Percentiles rank a stretch among this genome's conserved stretches.
Evolutionary conservation across 2,888 invertebrate genomes (phyloP).

Genomic region (Philonicus albiceps): DNA sequence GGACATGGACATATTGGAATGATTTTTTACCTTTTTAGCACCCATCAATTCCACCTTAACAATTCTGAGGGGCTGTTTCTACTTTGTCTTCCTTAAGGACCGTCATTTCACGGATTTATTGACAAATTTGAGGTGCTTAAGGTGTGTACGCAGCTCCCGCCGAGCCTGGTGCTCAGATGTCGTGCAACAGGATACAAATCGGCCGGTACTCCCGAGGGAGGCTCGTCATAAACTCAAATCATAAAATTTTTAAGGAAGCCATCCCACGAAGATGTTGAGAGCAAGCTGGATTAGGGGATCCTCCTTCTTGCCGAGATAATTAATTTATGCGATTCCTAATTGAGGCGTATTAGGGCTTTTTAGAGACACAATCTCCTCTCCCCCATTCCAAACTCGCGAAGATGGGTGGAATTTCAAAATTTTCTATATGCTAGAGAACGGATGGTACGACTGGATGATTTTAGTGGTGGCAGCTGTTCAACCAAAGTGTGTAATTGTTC

Average conservation of each 20-base stretch:
- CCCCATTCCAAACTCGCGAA: background rate
- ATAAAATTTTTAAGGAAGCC: constrained; percentile 15
- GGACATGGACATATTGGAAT: constrained; percentile 23
- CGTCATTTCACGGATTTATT: constrained; percentile 24
- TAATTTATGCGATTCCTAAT: constrained; percentile 33
- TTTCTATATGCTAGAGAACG: background rate
- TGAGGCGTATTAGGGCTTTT: constrained; percentile 24
- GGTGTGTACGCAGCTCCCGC: background rate
- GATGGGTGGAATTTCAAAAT: background rate
- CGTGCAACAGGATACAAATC: constrained; percentile 33
- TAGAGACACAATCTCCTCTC: background rate
- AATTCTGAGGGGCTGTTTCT: background rate
- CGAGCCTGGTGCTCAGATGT: background rate
- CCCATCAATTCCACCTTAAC: constrained; percentile 26
- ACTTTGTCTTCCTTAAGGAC: constrained; percentile 25
- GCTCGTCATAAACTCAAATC: constrained; percentile 26
- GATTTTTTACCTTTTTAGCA: constrained; percentile 25
- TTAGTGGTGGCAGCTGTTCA: background rate
- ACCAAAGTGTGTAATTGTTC: background rate
- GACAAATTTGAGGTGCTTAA: constrained; percentile 17
- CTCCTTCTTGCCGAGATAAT: constrained; percentile 3
- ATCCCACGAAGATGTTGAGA: background rate
- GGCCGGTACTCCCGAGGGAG: background rate
- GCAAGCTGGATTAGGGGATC: background rate
- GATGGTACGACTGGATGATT: background rate